Evolutionary conservation across 2,888 invertebrate species (phyloP), one percentile per base, ranked within the genome.

Genomic region (Eupithecia inturbata): DNA sequence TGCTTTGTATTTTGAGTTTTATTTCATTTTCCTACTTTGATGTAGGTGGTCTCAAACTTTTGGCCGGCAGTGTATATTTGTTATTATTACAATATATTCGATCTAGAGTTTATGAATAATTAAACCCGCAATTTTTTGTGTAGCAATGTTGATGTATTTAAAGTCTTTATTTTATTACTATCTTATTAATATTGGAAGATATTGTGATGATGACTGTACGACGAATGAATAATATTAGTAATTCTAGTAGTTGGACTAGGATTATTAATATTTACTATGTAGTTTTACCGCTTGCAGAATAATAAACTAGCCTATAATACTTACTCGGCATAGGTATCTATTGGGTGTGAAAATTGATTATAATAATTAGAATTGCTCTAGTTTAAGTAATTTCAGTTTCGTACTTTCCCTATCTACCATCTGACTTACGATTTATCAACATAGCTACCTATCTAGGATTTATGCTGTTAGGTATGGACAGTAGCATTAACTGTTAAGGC

Each of bases 121-220:
- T 60, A 70, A 63, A n/a, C 10, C 39, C 2, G 7, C 36, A 31
- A 57, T 28, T 12, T 71, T 53, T 64, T 68, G 53, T 19, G 19
- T 33, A 70, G 41, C 49, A 71, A 67, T 67, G 12, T 66, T 45
- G 31, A 41, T 45, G 36, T 26, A 67, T 26, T 45, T 39, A 60
- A 60, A 57, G 62, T 14, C 45, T 26, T 41, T 39, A 64, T 68
- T 41, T 73, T 70, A 66, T 68, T 66, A 67, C 22, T 67, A n/a
- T 66, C 45, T 3, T 49, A 33, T 63, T 57, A 57, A 41, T 66
- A 63, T 57, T 53, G 3, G 16, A 64, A 53, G 16, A 68, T 53
- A 22, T 53, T 69, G 69, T 69, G 68, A 69, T 66, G 57, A 41
- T 66, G 68, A 39, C 19, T 73, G 31, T 12, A 31, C 22, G 53